Evolutionary conservation across 2,888 invertebrate species (phyloP).

Genomic region (Lasius platythorax): DNA sequence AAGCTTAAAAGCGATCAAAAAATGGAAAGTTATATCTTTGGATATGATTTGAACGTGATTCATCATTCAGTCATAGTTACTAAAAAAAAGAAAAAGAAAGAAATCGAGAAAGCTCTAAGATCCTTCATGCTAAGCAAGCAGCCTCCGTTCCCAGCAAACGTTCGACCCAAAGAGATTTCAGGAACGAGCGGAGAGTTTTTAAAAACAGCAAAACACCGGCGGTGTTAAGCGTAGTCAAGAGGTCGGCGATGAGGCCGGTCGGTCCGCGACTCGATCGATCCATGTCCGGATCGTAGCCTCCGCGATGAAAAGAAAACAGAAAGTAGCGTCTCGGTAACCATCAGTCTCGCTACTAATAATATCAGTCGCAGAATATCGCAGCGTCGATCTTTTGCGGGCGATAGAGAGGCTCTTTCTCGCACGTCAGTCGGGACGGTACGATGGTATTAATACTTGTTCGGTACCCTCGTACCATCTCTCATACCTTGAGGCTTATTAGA

Average conservation of each 20-base stretch:
- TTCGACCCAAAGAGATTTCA: conserved; percentile 48
- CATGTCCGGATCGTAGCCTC: conserved; percentile 28
- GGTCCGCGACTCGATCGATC: conserved; percentile 38
- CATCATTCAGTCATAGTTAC: conserved; percentile 24
- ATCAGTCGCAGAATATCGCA: conserved; percentile 38
- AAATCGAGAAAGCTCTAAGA: conserved; percentile 29
- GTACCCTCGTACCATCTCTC: conserved; percentile 20
- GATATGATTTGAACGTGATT: conserved; percentile 28
- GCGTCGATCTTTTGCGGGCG: conserved; percentile 57
- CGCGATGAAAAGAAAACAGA: conserved; percentile 36
- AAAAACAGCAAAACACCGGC: conserved; percentile 9
- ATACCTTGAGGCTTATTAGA: conserved; percentile 37
- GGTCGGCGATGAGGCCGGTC: conserved; percentile 14
- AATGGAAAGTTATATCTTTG: conserved; percentile 30
- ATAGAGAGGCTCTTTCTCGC: conserved; percentile 62
- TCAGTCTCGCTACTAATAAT: conserved; percentile 53
- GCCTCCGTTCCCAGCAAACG: conserved; percentile 52
- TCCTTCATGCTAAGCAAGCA: conserved; percentile 45
- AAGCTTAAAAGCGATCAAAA: conserved; percentile 30
- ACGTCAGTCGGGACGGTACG: conserved; percentile 32
- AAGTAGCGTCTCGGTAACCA: conserved; percentile 61
- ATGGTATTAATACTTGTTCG: not conserved
- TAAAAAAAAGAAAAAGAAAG: conserved; percentile 2
- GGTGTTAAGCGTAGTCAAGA: conserved; percentile 1
- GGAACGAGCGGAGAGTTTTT: conserved; percentile 41